These are phyloP conservation scores for Zosterops pallidus DNA, from an alignment of 2,113 vertebrate species.

Conservation along the genomic window DNA sequence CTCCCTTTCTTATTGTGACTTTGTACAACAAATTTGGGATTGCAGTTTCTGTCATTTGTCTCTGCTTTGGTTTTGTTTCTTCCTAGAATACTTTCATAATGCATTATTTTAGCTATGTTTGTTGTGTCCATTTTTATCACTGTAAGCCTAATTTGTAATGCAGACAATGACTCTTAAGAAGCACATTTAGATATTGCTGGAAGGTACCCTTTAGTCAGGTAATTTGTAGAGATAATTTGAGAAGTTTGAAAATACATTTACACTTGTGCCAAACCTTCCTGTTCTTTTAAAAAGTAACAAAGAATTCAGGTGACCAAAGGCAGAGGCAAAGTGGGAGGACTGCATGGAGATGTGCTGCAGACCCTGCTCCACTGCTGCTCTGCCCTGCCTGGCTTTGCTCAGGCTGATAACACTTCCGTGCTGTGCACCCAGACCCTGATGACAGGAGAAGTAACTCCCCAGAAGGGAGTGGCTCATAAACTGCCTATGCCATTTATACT, in stretches of 20 bases:
- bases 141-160: neutral
- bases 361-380: neutral
- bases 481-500: neutral
- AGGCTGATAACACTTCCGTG: neutral
- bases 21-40: slow-evolving; percentile 54
- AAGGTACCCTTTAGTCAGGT: neutral
- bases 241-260: neutral
- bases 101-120: neutral
- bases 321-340: neutral
- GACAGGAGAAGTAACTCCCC: neutral
- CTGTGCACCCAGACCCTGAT: neutral
- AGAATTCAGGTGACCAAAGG: neutral
- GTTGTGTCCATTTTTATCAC: neutral
- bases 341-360: accelerated
- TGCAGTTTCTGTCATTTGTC: slow-evolving; percentile 25
- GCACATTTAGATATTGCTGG: neutral
- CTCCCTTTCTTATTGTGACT: slow-evolving; percentile 60
- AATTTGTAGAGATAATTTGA: neutral
- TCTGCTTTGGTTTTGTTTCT: neutral
- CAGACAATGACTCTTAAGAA: neutral
- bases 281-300: neutral
- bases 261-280: neutral
- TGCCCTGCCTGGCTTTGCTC: neutral
- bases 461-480: neutral
- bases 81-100: neutral